Evolutionary conservation across 2,888 invertebrate genomes (phyloP), one percentile per base, ranked within the genome.

Genomic region (Polylopha cassiicola): DNA sequence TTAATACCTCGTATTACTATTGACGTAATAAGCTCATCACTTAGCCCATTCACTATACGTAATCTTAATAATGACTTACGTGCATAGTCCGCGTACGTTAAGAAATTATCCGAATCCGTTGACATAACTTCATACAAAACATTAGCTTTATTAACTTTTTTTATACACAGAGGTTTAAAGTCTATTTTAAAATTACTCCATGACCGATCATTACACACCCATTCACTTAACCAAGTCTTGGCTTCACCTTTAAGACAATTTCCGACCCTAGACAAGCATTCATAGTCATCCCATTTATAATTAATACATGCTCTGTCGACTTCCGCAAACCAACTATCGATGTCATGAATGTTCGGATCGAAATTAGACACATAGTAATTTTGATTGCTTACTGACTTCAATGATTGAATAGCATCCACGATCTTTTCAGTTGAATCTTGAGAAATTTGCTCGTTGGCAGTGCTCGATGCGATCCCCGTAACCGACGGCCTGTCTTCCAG

Each of bases 1-100:
- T 17, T 22, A 2, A 39, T 28, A 9, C 39, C 39, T 11, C 28
- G 14, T 3, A 41, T 24, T 8, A 41, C 31, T 9, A 39, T 39
- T 2, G 39, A 32, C 2, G 22, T 13, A 6, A 14, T 10, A 4
- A 41, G 18, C 1, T 39, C 41, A 5, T 41, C 36, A 2, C 23
- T 13, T 8, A 37, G 21, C 9, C 36, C 21, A 2, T n/a, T 36
- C 5, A 36, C 36, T 16, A 36, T 36, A 7, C 20, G 18, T 20
- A 27, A 24, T 0, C 59, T 47, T 2, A 61, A 28, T 6, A 61
- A 10, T 0, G 59, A 41, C 1, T 51, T 43, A 3, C 58, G 44
- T 0, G 55, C 61, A 15, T 61, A 61, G 13, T 61, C 60, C 0
- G 57, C 52, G 13, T 58, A 63, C 0, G 55, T 47, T 1, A 30